Percentiles rank a stretch among this genome's conserved stretches.
Evolutionary conservation across 2,113 vertebrate genomes (phyloP).

Genomic region (Hirundichthys speculiger): DNA sequence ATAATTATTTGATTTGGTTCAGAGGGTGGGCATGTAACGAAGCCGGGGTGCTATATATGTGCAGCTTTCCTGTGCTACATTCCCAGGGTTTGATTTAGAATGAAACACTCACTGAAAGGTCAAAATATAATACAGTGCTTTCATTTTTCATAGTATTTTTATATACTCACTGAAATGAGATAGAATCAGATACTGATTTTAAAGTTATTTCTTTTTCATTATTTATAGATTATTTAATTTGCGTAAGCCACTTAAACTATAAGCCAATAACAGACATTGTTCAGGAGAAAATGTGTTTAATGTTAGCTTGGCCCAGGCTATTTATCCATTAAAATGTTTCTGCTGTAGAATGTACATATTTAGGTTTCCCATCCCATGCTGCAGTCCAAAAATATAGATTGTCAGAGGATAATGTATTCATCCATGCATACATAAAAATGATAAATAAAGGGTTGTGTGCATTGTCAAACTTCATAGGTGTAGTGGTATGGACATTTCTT

Average conservation of each 20-base stretch:
- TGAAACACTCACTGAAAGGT: no score
- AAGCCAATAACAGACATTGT: no score
- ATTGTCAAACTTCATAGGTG: background rate
- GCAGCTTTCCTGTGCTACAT: background rate
- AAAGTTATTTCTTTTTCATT: no score
- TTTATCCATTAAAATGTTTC: background rate
- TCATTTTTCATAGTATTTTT: no score
- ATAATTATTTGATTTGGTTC: conserved; percentile 25
- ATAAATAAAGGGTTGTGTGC: background rate
- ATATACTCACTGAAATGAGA: no score
- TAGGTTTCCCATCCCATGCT: background rate
- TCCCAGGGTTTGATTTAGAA: no score
- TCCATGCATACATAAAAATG: background rate
- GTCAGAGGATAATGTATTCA: background rate
- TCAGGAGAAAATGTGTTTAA: no score
- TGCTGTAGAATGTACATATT: background rate
- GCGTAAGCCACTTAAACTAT: no score
- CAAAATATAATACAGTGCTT: no score
- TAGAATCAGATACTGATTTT: no score
- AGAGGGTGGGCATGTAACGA: background rate
- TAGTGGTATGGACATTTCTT: background rate
- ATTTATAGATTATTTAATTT: no score
- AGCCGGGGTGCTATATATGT: background rate
- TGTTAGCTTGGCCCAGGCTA: no score
- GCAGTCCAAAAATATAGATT: background rate